Conservation (phyloP, 2,113 vertebrate genomes). For the Smithornis capensis region DNA sequence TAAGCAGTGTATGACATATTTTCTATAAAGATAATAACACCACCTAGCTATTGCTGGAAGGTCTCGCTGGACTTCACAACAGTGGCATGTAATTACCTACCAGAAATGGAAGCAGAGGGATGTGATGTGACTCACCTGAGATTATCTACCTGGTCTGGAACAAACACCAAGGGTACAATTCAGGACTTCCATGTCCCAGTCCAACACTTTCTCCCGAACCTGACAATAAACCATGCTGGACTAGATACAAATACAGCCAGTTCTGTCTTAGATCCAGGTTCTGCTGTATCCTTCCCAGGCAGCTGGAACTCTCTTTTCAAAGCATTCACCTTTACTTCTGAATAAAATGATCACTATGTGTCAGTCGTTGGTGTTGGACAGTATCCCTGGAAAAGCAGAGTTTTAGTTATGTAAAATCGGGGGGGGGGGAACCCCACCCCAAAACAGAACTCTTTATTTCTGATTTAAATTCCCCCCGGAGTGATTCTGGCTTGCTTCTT, state of each 20-base stretch:
- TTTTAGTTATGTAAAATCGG: not conserved
- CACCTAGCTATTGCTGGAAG: not conserved
- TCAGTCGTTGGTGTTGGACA: not conserved
- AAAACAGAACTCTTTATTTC: not conserved
- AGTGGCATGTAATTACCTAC: not conserved
- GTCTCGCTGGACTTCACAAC: not conserved
- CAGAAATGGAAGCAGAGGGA: not conserved
- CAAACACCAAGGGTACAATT: not conserved
- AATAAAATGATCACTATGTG: not conserved
- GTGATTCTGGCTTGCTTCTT: not conserved
- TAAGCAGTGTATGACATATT: not conserved
- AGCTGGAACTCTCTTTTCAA: not conserved
- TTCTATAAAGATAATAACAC: not conserved
- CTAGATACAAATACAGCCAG: not conserved
- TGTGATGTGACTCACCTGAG: not conserved
- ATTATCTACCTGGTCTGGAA: not conserved
- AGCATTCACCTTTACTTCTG: not conserved
- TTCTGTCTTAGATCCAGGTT: not conserved
- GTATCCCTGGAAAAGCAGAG: not conserved
- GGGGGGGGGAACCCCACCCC: accelerated
- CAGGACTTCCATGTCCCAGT: not conserved
- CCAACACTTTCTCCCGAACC: not conserved
- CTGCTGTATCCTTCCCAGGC: not conserved
- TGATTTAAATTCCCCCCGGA: not conserved
- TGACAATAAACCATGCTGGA: not conserved